Conservation (phyloP, 2,113 vertebrate species). For the Malurus elegans region DNA sequence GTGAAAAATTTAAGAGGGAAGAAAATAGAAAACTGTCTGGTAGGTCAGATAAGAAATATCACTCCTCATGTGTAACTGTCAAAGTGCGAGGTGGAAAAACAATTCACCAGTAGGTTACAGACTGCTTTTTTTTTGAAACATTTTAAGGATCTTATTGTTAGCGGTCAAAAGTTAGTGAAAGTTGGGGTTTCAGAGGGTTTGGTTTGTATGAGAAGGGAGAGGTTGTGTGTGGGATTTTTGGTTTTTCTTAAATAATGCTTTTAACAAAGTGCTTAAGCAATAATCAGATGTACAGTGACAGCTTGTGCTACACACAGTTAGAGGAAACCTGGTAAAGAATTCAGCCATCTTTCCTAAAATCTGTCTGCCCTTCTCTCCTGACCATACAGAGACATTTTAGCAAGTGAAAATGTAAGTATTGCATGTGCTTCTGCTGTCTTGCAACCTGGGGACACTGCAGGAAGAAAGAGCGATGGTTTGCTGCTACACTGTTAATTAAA, state of each 20-base stretch:
- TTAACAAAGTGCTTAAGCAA: not conserved
- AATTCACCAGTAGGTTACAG: not conserved
- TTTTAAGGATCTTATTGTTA: not conserved
- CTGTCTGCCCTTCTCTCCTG: not conserved
- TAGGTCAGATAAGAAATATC: not conserved
- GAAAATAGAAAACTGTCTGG: not conserved
- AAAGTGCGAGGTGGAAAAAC: not conserved
- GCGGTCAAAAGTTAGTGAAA: not conserved
- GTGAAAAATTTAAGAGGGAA: not conserved
- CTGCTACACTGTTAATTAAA: not conserved
- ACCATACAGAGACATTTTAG: not conserved
- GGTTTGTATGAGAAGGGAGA: not conserved
- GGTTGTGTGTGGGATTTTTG: fast-evolving
- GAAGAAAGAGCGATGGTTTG: not conserved
- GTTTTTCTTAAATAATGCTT: not conserved
- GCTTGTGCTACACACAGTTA: not conserved
- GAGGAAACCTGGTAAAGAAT: not conserved
- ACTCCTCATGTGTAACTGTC: not conserved
- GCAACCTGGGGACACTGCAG: not conserved
- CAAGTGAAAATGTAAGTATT: not conserved
- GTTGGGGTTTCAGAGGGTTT: fast-evolving
- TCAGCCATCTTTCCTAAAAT: fast-evolving
- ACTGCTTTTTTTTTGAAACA: not conserved
- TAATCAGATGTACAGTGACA: not conserved
- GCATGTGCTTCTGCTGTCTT: not conserved